A percentile compares a stretch with the other conserved stretches of the same genome.
Evolutionary conservation across 2,113 vertebrate genomes (phyloP).

Genomic region (Apodemus speciosus): DNA sequence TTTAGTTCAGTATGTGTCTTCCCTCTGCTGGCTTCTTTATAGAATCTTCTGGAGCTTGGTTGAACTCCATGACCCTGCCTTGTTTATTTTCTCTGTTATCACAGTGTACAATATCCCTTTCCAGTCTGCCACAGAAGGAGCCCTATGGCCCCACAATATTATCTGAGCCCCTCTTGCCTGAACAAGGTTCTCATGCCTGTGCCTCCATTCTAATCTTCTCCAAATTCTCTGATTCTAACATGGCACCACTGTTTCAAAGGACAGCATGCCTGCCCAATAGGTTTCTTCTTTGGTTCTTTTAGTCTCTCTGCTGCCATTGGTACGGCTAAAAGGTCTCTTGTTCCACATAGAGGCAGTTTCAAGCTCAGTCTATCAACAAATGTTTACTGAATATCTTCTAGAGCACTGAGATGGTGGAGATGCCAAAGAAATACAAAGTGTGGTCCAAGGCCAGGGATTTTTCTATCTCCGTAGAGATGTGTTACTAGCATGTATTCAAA

Average conservation of each 20-base stretch:
- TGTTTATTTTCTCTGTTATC: constrained; percentile 66
- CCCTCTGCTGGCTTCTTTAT: constrained; percentile 50
- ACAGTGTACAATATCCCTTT: constrained; percentile 44
- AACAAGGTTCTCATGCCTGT: constrained; percentile 56
- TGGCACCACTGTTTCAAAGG: constrained; percentile 56
- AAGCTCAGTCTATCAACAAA: neutral
- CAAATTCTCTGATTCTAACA: constrained; percentile 4
- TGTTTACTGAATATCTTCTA: constrained; percentile 42
- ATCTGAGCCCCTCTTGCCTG: constrained; percentile 53
- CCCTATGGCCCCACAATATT: constrained; percentile 40
- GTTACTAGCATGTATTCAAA: neutral
- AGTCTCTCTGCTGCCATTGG: constrained; percentile 29
- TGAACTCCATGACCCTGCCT: constrained; percentile 58
- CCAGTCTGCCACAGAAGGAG: constrained; percentile 60
- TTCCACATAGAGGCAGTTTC: constrained; percentile 32
- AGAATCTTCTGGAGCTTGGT: constrained; percentile 61
- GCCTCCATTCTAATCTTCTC: constrained; percentile 46
- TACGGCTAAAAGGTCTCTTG: constrained; percentile 13
- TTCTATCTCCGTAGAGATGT: neutral
- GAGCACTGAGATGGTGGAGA: neutral
- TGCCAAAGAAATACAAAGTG: neutral
- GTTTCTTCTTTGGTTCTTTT: constrained; percentile 34
- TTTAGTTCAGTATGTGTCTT: constrained; percentile 71
- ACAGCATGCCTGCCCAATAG: neutral
- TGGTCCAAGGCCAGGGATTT: neutral